phyloP scores from a whole-genome alignment of 2,797 vertebrate species.

The Luscinia luscinia region DNA sequence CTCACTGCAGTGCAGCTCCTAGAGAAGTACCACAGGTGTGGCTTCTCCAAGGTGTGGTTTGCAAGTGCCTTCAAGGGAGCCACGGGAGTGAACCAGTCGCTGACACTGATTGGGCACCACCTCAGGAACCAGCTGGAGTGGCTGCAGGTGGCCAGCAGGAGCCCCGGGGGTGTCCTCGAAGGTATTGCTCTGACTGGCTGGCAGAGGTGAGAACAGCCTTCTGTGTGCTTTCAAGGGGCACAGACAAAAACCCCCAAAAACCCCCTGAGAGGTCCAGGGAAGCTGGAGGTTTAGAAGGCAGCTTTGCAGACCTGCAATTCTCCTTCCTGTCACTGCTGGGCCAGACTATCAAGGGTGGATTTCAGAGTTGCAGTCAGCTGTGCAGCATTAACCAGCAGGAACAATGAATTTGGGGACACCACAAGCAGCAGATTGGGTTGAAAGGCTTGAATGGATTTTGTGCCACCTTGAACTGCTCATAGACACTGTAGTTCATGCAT shows the following conservation, averaged over 20 bases:
- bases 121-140: constrained; percentile 90
- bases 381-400: not conserved
- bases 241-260: not conserved
- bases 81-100: constrained; percentile 84
- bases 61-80: constrained; percentile 97
- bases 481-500: not conserved
- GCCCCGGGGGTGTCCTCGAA: constrained; percentile 71
- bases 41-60: constrained; percentile 88
- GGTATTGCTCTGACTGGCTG: constrained; percentile 94
- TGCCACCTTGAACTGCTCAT: not conserved
- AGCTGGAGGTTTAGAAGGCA: not conserved
- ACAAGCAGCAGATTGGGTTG: not conserved
- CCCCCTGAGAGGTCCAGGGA: not conserved
- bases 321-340: not conserved
- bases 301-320: not conserved
- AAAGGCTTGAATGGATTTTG: not conserved
- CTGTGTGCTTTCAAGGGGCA: not conserved
- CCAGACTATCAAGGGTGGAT: not conserved
- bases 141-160: constrained; percentile 83
- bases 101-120: constrained; percentile 87
- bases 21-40: constrained; percentile 85
- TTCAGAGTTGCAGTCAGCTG: not conserved
- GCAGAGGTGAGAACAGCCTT: constrained; percentile 86
- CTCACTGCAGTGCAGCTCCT: constrained; percentile 82
- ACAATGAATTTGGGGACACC: not conserved